Conservation (phyloP, 2,888 invertebrate species). For the Limenitis camilla region DNA sequence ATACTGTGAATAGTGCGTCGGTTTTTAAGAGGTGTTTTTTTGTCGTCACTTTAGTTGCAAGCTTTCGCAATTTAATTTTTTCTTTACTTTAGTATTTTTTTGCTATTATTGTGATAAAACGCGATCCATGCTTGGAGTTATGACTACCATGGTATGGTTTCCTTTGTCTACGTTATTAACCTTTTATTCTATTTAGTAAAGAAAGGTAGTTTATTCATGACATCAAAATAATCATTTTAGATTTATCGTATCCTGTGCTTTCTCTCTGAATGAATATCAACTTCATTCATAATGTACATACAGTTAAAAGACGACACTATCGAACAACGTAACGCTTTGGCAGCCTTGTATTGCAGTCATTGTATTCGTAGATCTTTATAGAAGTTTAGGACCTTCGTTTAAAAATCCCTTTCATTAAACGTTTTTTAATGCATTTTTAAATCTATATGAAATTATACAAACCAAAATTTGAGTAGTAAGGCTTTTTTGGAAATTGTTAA, state of each 20-base stretch:
- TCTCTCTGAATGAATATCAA: conserved; percentile 19
- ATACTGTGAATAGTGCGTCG: conserved; percentile 63
- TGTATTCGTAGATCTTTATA: conserved; percentile 18
- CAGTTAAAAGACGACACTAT: conserved; percentile 10
- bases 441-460: conserved; percentile 1
- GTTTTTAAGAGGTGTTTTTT: conserved; percentile 56
- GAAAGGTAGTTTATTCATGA: conserved; percentile 48
- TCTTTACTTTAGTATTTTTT: conserved; percentile 48
- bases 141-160: conserved; percentile 75
- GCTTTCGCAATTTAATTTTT: conserved; percentile 51
- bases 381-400: conserved; percentile 17
- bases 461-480: background rate
- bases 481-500: conserved; percentile 3
- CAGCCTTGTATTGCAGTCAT: conserved; percentile 23
- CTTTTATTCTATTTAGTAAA: conserved; percentile 53
- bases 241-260: conserved; percentile 21
- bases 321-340: conserved; percentile 17
- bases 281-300: conserved; percentile 20
- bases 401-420: conserved; percentile 4
- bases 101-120: conserved; percentile 62
- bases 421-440: conserved; percentile 2
- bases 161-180: conserved; percentile 68
- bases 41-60: conserved; percentile 57
- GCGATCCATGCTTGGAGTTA: conserved; percentile 75
- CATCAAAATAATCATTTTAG: conserved; percentile 27